Base-by-base conservation (phyloP, 2,113 vertebrate genomes). In the Clarias batrachus region DNA sequence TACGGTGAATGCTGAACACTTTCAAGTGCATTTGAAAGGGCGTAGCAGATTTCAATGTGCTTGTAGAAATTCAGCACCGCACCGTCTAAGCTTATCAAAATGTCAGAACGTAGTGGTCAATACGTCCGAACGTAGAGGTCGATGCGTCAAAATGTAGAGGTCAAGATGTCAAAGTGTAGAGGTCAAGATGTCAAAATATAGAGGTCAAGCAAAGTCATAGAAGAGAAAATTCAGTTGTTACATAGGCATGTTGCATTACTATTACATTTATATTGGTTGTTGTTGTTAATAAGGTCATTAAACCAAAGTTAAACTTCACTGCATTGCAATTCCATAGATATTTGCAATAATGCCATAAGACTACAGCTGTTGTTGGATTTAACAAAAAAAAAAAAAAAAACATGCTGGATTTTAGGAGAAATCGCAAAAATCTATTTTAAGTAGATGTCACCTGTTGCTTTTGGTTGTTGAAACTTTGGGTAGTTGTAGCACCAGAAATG, bases 1-100 rank as follows among this genome's bases (percentile, higher is more conserved):
- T 84, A 90, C 70, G 83, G 10, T 65, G 88, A 81, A 83, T 77
- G 85, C 41, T 25, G 81, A 81, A 84, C 52, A 62, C 68, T 74
- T 12, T 84, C 83, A 74, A 84, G 59, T 87, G 80, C 57, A 78
- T 66, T 70, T 83, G 81, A 76, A 87, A 74, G 81, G 73, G 78
- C 27, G 73, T 65, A 87, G 70, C 86, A 78, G 81, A 54, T 87
- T 80, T 87, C 48, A 63, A 83, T 78, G 81, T 68, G 62, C 71
- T 87, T 68, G 41, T 77, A 54, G 30, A 25, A 57, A 66, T 56
- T 87, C 41, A 82, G 33, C 48, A 41, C 80, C 63, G 48, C 48
- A 48, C 48, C 48, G 8, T 82, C 41, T 13, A 63, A 60, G 14
- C 70, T 77, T 33, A 57, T 59, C 41, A 56, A 3, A 19, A 68